A percentile compares a stretch with the other conserved stretches of the same genome.
phyloP scores from a whole-genome alignment of 2,888 invertebrate species.

The Prionchulus punctatus region DNA sequence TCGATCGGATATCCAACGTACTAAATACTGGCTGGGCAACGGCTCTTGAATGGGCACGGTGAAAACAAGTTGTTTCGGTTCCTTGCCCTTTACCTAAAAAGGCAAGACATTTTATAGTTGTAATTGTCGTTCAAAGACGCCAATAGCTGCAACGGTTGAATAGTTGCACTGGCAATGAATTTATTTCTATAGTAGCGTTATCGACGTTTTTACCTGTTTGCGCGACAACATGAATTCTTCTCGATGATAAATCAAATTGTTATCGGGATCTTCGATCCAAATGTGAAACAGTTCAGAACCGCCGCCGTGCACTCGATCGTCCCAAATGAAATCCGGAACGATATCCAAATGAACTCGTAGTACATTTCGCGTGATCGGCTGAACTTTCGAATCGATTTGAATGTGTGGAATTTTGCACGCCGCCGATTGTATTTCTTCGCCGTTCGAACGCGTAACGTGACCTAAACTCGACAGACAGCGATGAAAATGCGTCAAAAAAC shows the following conservation, averaged over 20 bases:
- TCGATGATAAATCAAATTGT: slow-evolving; percentile 82
- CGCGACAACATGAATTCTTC: slow-evolving; percentile 71
- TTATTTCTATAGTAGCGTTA: too few relatives aligned
- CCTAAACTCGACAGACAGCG: slow-evolving; percentile 13
- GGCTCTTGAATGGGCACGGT: slow-evolving; percentile 78
- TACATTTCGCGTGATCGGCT: slow-evolving; percentile 70
- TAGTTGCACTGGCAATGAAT: too few relatives aligned
- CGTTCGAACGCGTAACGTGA: slow-evolving; percentile 35
- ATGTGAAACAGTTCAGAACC: slow-evolving; percentile 82
- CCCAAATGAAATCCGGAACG: slow-evolving; percentile 44
- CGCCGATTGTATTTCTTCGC: slow-evolving; percentile 57
- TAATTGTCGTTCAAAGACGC: too few relatives aligned
- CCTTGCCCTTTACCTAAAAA: slow-evolving; percentile 50
- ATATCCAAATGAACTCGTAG: slow-evolving; percentile 13
- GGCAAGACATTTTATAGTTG: too few relatives aligned
- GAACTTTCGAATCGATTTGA: slow-evolving; percentile 62
- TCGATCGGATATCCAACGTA: slow-evolving; percentile 68
- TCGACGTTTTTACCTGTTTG: slow-evolving; percentile 59
- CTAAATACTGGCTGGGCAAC: slow-evolving; percentile 74
- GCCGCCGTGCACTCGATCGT: slow-evolving; percentile 55
- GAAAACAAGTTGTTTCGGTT: slow-evolving; percentile 69
- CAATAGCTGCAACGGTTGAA: too few relatives aligned
- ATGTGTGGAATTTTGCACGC: slow-evolving; percentile 69
- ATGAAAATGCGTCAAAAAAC: background rate
- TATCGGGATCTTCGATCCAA: slow-evolving; percentile 91